These are phyloP conservation scores for Platanista minor DNA, from an alignment of 2,113 vertebrate species.

Conservation along the genomic window DNA sequence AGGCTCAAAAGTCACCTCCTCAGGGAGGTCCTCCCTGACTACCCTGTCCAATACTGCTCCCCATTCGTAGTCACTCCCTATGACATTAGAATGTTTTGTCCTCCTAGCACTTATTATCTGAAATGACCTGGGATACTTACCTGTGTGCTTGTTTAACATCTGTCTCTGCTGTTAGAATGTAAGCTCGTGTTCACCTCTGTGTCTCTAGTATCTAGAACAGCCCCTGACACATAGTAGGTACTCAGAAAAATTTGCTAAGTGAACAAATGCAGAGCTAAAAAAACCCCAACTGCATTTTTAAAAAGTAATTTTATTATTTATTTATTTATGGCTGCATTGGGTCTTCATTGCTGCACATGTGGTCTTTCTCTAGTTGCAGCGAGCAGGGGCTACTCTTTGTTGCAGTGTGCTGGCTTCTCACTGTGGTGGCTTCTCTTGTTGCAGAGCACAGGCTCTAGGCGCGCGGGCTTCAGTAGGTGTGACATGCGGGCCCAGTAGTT, in stretches of 20 bases:
- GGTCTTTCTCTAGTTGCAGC: no score
- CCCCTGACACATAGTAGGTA: neutral
- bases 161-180: neutral
- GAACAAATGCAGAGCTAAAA: neutral
- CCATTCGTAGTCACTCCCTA: neutral
- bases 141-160: neutral
- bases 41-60: neutral
- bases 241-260: neutral
- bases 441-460: no score
- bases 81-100: neutral
- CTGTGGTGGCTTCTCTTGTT: no score
- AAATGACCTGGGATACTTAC: neutral
- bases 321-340: no score
- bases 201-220: neutral
- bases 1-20: neutral
- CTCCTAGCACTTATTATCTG: neutral
- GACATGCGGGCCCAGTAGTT: no score
- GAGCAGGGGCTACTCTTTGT: no score
- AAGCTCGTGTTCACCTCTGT: neutral
- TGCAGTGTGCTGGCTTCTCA: no score
- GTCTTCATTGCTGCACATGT: rapidly evolving
- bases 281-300: neutral
- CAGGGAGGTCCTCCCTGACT: neutral
- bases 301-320: no score
- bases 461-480: no score